phyloP scores from a whole-genome alignment of 1,140 invertebrate genomes.

The Calliopsis andreniformis region DNA sequence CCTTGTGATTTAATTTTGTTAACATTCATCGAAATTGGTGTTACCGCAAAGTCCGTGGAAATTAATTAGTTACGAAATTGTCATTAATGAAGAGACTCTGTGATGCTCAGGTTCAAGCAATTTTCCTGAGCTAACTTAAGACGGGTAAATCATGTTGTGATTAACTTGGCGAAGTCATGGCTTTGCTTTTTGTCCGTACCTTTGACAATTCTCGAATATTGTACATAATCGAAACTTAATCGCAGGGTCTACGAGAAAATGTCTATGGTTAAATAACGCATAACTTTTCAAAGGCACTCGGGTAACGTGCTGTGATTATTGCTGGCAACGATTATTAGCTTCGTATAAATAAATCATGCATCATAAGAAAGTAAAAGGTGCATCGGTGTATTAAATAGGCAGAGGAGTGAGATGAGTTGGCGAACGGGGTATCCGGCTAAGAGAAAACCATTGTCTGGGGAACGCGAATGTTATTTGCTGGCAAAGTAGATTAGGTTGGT shows the following conservation, averaged over 20 bases:
- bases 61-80: conserved; percentile 31
- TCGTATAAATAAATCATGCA: neutral
- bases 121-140: conserved; percentile 14
- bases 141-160: neutral
- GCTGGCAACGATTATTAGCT: neutral
- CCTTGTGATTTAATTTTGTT: conserved; percentile 32
- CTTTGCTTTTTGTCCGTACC: neutral
- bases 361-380: conserved; percentile 4
- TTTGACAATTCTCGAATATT: neutral
- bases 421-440: conserved; percentile 32
- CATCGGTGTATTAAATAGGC: conserved; percentile 21
- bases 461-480: conserved; percentile 74
- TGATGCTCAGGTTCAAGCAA: neutral
- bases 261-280: neutral
- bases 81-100: conserved; percentile 4
- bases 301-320: neutral
- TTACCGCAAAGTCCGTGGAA: neutral
- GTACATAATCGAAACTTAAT: neutral
- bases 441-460: conserved; percentile 68
- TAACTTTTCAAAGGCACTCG: neutral
- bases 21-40: conserved; percentile 28
- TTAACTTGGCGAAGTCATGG: neutral
- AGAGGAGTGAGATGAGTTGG: neutral
- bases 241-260: neutral
- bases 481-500: conserved; percentile 76